Evolutionary conservation across 2,888 invertebrate genomes (phyloP).

Genomic region (Ophion ventricosus): DNA sequence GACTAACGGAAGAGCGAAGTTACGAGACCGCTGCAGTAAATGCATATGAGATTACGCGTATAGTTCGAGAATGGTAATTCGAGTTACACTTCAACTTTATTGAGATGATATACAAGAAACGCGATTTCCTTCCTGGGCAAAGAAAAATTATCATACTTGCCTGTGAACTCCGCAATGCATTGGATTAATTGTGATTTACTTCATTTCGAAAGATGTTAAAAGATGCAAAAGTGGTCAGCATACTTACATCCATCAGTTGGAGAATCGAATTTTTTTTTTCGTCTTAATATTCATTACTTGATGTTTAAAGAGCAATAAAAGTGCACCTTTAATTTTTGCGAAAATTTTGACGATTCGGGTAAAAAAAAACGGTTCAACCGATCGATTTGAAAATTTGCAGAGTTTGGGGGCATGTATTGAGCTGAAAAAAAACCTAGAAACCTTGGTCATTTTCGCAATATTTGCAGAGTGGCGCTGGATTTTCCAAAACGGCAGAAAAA

Average conservation of each 20-base stretch:
- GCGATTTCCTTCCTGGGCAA: background rate
- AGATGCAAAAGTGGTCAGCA: background rate
- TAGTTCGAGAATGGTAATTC: background rate
- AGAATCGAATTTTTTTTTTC: no score
- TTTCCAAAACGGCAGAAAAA: no score
- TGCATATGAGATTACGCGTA: background rate
- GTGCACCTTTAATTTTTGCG: no score
- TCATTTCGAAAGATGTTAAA: background rate
- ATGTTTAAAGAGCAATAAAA: no score
- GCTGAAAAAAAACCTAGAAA: no score
- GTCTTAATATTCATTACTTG: no score
- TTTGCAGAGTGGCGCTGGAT: no score
- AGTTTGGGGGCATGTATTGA: no score
- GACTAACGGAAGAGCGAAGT: background rate
- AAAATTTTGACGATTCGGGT: no score
- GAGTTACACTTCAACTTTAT: background rate
- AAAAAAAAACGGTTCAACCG: no score
- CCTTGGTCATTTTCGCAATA: no score
- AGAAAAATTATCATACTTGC: background rate
- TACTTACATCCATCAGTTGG: background rate
- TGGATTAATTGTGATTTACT: background rate
- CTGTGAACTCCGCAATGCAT: background rate
- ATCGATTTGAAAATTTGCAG: no score
- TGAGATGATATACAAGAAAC: background rate
- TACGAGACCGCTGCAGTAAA: background rate